Evolutionary conservation across 1,140 invertebrate species (phyloP).

Genomic region (Pogonognathellus flavescens): DNA sequence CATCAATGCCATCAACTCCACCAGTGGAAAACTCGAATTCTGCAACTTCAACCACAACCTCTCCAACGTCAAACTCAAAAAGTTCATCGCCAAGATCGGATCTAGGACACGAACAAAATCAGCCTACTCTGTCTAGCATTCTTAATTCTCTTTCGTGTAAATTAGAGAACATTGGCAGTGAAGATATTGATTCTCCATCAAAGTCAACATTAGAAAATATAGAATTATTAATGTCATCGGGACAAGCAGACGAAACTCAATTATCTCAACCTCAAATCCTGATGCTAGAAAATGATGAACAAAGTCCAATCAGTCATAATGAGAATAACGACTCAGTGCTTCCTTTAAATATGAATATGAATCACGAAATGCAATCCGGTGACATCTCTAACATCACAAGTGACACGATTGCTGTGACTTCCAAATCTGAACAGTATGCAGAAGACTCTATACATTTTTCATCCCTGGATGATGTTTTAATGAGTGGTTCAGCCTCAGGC

Average conservation of each 20-base stretch:
- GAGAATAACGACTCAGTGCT: neutral
- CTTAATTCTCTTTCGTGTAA: slow-evolving; percentile 1
- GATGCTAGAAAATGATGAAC: slow-evolving; percentile 9
- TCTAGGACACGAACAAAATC: neutral
- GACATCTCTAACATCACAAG: too few relatives aligned
- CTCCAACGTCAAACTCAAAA: neutral
- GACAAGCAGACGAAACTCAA: neutral
- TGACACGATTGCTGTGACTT: too few relatives aligned
- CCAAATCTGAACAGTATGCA: neutral
- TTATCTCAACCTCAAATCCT: slow-evolving; percentile 7
- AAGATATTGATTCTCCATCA: slow-evolving; percentile 26
- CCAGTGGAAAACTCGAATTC: neutral
- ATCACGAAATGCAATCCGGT: neutral
- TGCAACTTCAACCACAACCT: slow-evolving; percentile 3
- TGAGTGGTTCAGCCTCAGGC: neutral
- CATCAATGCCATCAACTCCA: neutral
- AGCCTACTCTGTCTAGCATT: neutral
- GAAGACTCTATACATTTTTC: neutral
- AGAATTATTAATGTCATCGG: slow-evolving; percentile 14
- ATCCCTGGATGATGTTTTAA: neutral
- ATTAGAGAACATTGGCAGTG: slow-evolving; percentile 1
- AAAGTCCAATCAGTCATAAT: neutral
- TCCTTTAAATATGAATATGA: slow-evolving; percentile 21
- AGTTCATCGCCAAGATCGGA: slow-evolving; percentile 1
- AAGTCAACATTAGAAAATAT: slow-evolving; percentile 24